phyloP scores from a whole-genome alignment of 2,797 vertebrate species.

The Sebastiscus albofasciatus region DNA sequence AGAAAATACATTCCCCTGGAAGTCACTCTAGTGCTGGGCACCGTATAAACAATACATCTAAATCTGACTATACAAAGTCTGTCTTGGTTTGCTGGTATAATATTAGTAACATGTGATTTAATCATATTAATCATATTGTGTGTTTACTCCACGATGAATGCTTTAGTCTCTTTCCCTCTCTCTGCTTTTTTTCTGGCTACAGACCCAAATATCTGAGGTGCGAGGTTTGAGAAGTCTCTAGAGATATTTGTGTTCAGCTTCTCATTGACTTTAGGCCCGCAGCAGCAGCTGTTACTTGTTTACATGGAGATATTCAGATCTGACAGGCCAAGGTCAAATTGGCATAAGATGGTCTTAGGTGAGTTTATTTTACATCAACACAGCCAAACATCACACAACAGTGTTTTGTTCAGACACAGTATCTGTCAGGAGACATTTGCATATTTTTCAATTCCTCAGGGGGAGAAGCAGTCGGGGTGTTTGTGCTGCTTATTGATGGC shows the following conservation, averaged over 20 bases:
- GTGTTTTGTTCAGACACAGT: constrained; percentile 29
- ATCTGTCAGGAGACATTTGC: constrained; percentile 35
- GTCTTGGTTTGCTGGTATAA: not conserved
- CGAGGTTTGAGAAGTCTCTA: constrained; percentile 6
- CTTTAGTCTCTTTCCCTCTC: not conserved
- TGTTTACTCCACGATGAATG: no score
- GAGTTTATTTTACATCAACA: constrained; percentile 27
- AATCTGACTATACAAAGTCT: not conserved
- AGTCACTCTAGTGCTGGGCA: not conserved
- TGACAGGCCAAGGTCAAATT: constrained; percentile 49
- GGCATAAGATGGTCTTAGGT: constrained; percentile 19
- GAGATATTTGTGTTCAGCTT: constrained; percentile 27
- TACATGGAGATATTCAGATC: constrained; percentile 35
- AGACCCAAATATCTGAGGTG: not conserved
- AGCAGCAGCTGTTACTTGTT: constrained; percentile 50
- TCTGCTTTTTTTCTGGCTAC: not conserved
- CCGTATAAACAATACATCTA: no score
- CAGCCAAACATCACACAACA: constrained; percentile 16
- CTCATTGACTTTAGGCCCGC: constrained; percentile 33
- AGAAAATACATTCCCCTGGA: not conserved
- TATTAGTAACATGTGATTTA: not conserved
- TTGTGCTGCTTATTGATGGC: constrained; percentile 55
- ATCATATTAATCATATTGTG: no score
- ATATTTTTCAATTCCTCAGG: constrained; percentile 19
- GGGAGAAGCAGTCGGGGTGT: constrained; percentile 13